Conservation (phyloP, 2,113 vertebrate species). For the Mustelus asterias region DNA sequence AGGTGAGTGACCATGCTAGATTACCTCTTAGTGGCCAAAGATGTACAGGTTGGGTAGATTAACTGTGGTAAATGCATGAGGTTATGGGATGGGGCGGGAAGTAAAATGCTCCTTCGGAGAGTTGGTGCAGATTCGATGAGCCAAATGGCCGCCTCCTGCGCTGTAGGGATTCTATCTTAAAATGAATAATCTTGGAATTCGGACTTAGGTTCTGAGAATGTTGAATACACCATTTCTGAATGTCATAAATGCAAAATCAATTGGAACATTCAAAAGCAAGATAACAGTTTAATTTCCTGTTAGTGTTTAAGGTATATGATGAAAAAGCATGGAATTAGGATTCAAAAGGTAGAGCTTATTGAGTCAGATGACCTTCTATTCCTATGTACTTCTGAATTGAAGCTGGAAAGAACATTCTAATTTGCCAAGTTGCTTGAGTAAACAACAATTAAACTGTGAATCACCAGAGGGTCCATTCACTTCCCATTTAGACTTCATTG, state of each 20-base stretch:
- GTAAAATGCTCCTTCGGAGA: no score
- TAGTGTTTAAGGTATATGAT: neutral
- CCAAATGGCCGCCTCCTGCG: no score
- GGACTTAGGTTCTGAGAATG: neutral
- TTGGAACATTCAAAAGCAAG: neutral
- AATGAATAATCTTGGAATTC: neutral
- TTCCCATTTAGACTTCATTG: neutral
- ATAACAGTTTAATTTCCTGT: neutral
- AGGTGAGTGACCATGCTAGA: no score
- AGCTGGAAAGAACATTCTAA: neutral
- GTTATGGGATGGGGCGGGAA: no score
- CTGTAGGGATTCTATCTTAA: neutral
- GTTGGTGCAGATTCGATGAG: no score
- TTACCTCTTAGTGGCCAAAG: no score
- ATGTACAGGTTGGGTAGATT: no score
- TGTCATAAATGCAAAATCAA: neutral
- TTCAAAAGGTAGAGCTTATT: neutral
- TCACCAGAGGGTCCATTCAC: neutral
- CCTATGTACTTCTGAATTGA: neutral
- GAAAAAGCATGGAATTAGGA: neutral
- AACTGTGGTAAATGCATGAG: no score
- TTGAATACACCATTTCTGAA: neutral
- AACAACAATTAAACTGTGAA: neutral
- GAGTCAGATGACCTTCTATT: neutral
- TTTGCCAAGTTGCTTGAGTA: neutral